Percentiles rank a stretch among this genome's conserved stretches.
These are phyloP conservation scores for Ormia ochracea DNA, from an alignment of 2,888 invertebrate genomes.

Conservation along the genomic window DNA sequence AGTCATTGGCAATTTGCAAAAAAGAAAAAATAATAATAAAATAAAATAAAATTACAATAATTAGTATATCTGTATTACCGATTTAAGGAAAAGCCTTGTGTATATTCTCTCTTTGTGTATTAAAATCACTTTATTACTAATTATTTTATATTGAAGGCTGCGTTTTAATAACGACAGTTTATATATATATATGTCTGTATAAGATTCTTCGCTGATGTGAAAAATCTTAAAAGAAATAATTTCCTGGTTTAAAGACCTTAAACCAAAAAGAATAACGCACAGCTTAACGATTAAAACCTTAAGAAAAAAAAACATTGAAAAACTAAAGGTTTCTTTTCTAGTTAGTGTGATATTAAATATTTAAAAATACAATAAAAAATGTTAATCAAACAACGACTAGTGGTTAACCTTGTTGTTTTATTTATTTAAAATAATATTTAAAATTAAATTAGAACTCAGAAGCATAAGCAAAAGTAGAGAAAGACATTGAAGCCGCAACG, in stretches of 20 bases:
- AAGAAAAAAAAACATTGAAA: slow-evolving; percentile 26
- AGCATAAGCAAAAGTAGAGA: not conserved
- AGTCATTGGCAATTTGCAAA: slow-evolving; percentile 16
- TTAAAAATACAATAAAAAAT: slow-evolving; percentile 20
- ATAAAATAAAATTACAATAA: not conserved
- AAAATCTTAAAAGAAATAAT: slow-evolving; percentile 48
- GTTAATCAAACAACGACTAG: slow-evolving; percentile 35
- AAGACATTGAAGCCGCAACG: not conserved
- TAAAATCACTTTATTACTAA: slow-evolving; percentile 29
- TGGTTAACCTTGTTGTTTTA: slow-evolving; percentile 52
- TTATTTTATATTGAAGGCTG: slow-evolving; percentile 39
- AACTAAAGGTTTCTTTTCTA: slow-evolving; percentile 34
- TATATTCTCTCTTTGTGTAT: slow-evolving; percentile 1
- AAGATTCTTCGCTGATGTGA: slow-evolving; percentile 42
- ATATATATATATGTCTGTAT: too few species aligned
- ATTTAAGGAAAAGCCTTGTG: slow-evolving; percentile 54
- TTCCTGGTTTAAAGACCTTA: slow-evolving; percentile 62
- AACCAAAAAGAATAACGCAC: slow-evolving; percentile 5
- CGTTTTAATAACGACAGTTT: slow-evolving; percentile 25
- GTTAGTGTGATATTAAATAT: slow-evolving; percentile 4
- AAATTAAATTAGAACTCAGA: slow-evolving; percentile 41
- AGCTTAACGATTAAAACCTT: slow-evolving; percentile 43
- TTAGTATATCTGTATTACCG: slow-evolving; percentile 10
- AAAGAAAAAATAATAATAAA: too few species aligned
- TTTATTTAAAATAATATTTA: slow-evolving; percentile 35